Evolutionary conservation across 1,140 invertebrate species (phyloP), one percentile per base, ranked within the genome.

Genomic region (Venustaconcha ellipsiformis): DNA sequence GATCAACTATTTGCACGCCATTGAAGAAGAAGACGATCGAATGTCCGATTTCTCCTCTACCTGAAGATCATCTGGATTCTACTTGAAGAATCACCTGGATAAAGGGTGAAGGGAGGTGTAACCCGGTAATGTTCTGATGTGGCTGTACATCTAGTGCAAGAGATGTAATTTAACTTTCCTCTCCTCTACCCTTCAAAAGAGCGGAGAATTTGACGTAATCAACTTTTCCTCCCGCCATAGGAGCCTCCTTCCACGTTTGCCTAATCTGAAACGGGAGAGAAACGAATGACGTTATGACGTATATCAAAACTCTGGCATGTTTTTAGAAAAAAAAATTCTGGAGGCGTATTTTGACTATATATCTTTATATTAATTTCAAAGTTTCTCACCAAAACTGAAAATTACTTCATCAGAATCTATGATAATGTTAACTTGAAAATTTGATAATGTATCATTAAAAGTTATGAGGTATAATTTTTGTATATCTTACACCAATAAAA

Each of bases 181-280:
- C 64, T 62, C 72, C 75, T 70, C 72, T 77, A 60, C 75, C 75
- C 75, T 77, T 77, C 17, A 77, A 72, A 60, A 72, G 92, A 92
- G 96, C 94, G 90, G 97, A 96, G 83, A 97, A 94, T 87, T 94
- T 94, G 78, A 91, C 92, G 88, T 96, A 97, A 92, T 99, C 96
- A 87, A 99, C 96, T 91, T 94, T 94, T 87, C 96, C 95, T 88
- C 95, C 95, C 90, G 97, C 96, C 86, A 99, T 96, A 55, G 96
- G 95, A 92, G 98, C 96, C 90, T 97, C 95, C 90, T 98, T 97
- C 91, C 94, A 98, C 63, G 96, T 96, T 88, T 98, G 96, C 90
- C 97, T 95, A 84, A 97, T 94, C 90, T 91, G 80, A 37, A 77
- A 77, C 23, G 11, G 14, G 57, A 80, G 68, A 17, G 57, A 68